Evolutionary conservation across 2,113 vertebrate genomes (phyloP).

Genomic region (Halichoeres trimaculatus): DNA sequence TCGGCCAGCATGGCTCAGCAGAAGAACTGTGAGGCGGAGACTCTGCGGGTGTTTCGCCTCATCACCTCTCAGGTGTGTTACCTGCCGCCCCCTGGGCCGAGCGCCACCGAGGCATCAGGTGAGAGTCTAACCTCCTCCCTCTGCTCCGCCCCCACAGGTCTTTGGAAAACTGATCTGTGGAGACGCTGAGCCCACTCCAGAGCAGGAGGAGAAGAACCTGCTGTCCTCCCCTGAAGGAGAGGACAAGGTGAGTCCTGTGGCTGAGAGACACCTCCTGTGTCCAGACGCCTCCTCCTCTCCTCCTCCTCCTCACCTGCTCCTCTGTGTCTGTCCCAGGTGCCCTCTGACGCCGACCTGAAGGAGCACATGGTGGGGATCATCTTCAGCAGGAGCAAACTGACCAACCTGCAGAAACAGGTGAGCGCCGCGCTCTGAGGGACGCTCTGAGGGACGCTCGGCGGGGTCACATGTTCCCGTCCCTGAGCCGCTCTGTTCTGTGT

Average conservation of each 20-base stretch:
- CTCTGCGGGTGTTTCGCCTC: slow-evolving; percentile 94
- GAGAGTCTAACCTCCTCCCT: no score
- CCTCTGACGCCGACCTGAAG: slow-evolving; percentile 97
- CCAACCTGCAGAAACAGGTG: slow-evolving; percentile 99
- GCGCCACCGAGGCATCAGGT: no score
- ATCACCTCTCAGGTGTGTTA: slow-evolving; percentile 94
- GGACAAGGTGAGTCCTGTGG: slow-evolving; percentile 90
- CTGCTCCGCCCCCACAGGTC: no score
- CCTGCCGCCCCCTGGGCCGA: no score
- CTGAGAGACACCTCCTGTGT: no score
- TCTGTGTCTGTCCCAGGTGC: slow-evolving; percentile 81
- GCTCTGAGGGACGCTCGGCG: no score
- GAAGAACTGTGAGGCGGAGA: slow-evolving; percentile 98
- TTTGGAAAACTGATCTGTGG: slow-evolving; percentile 98
- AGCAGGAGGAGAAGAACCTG: slow-evolving; percentile 97
- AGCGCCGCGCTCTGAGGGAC: no score
- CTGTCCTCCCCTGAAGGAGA: slow-evolving; percentile 98
- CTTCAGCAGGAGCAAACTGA: slow-evolving; percentile 98
- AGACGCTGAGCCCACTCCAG: slow-evolving; percentile 97
- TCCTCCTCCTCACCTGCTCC: not conserved
- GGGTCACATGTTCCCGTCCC: no score
- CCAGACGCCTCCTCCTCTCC: no score
- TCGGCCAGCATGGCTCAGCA: slow-evolving; percentile 97
- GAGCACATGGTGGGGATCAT: slow-evolving; percentile 99
- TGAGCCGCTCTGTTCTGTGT: not conserved